Evolutionary conservation across 2,113 vertebrate genomes (phyloP).

Genomic region (Oxyruncus cristatus): DNA sequence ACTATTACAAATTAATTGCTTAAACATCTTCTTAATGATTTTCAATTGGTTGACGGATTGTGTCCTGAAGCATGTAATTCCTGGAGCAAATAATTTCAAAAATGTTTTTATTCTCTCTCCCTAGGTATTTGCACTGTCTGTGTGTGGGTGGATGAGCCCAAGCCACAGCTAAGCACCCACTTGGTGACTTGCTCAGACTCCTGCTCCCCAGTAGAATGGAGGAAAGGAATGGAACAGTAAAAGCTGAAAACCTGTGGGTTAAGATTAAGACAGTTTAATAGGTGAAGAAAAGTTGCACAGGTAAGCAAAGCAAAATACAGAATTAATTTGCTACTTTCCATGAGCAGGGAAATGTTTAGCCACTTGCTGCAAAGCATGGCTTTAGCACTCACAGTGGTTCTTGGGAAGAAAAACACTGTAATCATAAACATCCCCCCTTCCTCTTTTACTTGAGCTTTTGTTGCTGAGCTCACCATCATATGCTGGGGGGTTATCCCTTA

Average conservation of each 20-base stretch:
- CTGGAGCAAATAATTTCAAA: not conserved
- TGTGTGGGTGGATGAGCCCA: not conserved
- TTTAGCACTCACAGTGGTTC: rapidly evolving
- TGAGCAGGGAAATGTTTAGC: not conserved
- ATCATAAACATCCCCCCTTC: rapidly evolving
- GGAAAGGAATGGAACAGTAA: not conserved
- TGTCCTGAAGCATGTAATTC: not conserved
- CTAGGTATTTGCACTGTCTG: not conserved
- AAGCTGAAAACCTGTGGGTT: not conserved
- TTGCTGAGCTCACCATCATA: not conserved
- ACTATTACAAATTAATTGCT: not conserved
- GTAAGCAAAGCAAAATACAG: not conserved
- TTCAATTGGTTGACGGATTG: slow-evolving; percentile 4
- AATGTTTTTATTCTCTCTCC: not conserved
- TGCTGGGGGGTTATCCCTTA: not conserved
- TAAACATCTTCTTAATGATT: not conserved
- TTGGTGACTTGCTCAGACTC: rapidly evolving
- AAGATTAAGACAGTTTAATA: not conserved
- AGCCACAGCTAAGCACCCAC: not conserved
- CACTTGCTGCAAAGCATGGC: not conserved
- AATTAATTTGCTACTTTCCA: not conserved
- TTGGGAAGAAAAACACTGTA: not conserved
- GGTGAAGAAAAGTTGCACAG: not conserved
- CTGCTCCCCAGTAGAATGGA: not conserved
- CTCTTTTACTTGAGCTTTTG: not conserved